Conservation (phyloP, 2,888 invertebrate genomes). For the Morpho helenor region DNA sequence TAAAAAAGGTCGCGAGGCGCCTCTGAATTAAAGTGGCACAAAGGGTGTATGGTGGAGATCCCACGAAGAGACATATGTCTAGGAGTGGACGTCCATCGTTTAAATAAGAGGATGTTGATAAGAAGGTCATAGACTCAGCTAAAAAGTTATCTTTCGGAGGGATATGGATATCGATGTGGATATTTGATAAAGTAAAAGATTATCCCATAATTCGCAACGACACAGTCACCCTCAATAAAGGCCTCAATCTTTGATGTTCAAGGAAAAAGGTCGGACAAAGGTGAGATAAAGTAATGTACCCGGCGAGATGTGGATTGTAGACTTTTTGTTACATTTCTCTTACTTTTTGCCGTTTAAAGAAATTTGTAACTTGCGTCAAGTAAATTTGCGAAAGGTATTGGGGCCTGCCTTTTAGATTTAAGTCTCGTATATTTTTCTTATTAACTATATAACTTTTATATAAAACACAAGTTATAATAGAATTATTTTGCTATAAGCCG, state of each 20-base stretch:
- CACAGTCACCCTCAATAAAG: conserved; percentile 16
- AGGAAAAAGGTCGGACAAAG: conserved; percentile 32
- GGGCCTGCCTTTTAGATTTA: conserved; percentile 6
- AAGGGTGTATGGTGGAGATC: no score
- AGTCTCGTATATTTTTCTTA: not conserved
- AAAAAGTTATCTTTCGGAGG: no score
- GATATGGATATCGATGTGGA: no score
- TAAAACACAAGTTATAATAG: no score
- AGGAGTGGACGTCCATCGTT: no score
- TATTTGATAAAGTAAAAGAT: not conserved
- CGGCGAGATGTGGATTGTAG: conserved; percentile 24
- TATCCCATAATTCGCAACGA: not conserved
- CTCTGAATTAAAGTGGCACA: no score
- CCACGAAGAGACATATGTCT: no score
- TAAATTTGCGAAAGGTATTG: conserved; percentile 11
- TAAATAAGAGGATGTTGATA: no score
- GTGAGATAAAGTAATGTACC: conserved; percentile 41
- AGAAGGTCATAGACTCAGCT: no score
- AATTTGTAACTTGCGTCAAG: conserved; percentile 22
- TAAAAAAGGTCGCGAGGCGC: no score
- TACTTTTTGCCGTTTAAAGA: conserved; percentile 24
- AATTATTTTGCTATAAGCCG: no score
- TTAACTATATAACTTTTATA: not conserved
- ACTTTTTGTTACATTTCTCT: conserved; percentile 14
- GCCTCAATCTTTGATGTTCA: conserved; percentile 50